Base-by-base conservation (phyloP, 92 coral and sea anemone species). In the Porites divaricata region DNA sequence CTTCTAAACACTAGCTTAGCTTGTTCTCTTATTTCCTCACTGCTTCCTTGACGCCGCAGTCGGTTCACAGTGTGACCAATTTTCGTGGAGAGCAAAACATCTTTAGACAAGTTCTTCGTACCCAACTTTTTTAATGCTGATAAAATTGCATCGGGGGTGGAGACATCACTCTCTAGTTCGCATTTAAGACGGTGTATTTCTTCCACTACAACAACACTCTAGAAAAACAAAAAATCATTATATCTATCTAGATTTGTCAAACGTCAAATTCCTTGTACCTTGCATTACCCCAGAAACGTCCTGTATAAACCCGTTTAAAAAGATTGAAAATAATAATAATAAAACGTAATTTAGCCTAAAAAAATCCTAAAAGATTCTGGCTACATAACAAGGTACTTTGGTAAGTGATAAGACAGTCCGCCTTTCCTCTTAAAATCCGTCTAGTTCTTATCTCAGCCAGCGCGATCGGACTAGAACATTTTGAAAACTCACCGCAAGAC, bases 191-290 rank as follows among this genome's bases (percentile, higher is more conserved):
- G 87, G 12, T 28, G 70, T 7, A 94, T 92, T 49, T 92, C 93
- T 82, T 94, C 98, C 20, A 94, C 88, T 16, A 94, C 95, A 63
- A 94, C 95, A 16, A 94, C 98, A 64, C 91, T 89, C 92, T 91
- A 72, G 50, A 91, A 83, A 41, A 89, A 89, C 64, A 54, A 8
- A 4, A 35, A 35, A 4, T 35, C 45, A 35, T 0, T 4, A 0
- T 35, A 35, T 35, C 45, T 35, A 35, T 4, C 45, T 35, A 35
- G 45, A 35, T 35, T 35, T 35, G 45, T 35, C 0, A 35, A 35
- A 35, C 45, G 45, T 4, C 45, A 35, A 35, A 35, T 35, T 35
- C 45, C 45, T 35, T 35, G 45, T 35, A 35, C 45, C 45, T 35
- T 35, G 45, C 45, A 35, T 35, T 35, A 35, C 45, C 45, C 45